Percentiles rank a stretch among this genome's conserved stretches.
These are phyloP conservation scores for Epiblema foenella DNA, from an alignment of 2,888 invertebrate species.

Conservation along the genomic window DNA sequence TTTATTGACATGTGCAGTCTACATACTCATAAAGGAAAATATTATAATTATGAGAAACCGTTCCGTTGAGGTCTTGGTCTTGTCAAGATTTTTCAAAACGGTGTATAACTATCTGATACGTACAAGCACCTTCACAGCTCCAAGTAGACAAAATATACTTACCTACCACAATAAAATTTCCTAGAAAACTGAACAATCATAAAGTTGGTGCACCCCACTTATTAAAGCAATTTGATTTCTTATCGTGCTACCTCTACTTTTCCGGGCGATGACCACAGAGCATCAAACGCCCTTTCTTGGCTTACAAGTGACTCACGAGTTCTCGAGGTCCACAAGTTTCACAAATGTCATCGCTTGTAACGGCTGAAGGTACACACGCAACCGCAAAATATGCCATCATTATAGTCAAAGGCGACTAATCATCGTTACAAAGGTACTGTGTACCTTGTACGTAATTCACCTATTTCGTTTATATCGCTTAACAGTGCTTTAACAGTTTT, in stretches of 20 bases:
- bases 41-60: background rate
- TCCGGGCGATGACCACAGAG: constrained; percentile 10
- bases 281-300: constrained; percentile 30
- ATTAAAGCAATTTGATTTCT: constrained; percentile 13
- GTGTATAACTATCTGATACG: no score
- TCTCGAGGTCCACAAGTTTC: background rate
- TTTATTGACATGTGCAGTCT: no score
- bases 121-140: no score
- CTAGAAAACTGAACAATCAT: background rate
- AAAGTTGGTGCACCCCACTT: background rate
- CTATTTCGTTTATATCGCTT: no score
- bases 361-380: constrained; percentile 38
- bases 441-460: constrained; percentile 7
- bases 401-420: constrained; percentile 15
- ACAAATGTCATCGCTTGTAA: constrained; percentile 28
- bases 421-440: constrained; percentile 10
- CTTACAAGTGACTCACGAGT: constrained; percentile 23
- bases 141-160: background rate
- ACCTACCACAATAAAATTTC: background rate
- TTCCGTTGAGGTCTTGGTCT: background rate
- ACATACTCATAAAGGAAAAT: no score
- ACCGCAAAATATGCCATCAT: constrained; percentile 26
- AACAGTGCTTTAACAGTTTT: no score
- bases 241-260: background rate
- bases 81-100: no score